These are phyloP conservation scores for Hydrotaea diabolus DNA, from an alignment of 2,888 invertebrate genomes.

Conservation along the genomic window DNA sequence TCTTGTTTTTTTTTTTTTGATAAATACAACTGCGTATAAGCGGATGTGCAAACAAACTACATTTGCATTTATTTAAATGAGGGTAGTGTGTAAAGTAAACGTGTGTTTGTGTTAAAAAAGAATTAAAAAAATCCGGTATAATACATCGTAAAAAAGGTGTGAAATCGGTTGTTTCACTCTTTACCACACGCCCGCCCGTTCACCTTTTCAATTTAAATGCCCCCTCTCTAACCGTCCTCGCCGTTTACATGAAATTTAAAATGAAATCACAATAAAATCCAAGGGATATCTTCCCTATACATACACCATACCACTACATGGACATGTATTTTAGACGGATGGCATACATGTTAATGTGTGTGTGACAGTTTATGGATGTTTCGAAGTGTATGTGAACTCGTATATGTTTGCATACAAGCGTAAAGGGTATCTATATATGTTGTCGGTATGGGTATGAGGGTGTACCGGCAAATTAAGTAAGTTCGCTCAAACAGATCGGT, in stretches of 20 bases:
- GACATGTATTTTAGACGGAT: background rate
- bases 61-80: background rate
- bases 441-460: too few species aligned
- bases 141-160: slow-evolving; percentile 23
- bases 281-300: slow-evolving; percentile 3
- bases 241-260: slow-evolving; percentile 23
- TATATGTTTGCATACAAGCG: background rate
- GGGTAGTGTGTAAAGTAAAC: background rate
- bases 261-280: background rate
- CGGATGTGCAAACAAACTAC: background rate
- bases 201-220: background rate
- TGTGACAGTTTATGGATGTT: too few species aligned
- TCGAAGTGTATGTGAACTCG: background rate
- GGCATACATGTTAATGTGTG: background rate
- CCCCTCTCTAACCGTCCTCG: background rate
- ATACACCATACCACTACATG: background rate
- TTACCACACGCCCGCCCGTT: background rate
- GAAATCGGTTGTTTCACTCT: slow-evolving; percentile 24
- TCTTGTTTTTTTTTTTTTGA: too few species aligned
- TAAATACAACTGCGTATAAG: slow-evolving; percentile 11
- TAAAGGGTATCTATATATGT: background rate
- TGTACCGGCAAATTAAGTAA: too few species aligned
- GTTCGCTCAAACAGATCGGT: too few species aligned
- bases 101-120: background rate
- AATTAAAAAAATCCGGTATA: background rate